Evolutionary conservation across 2,888 invertebrate genomes (phyloP).

Genomic region (Hirtodrosophila histrioides): DNA sequence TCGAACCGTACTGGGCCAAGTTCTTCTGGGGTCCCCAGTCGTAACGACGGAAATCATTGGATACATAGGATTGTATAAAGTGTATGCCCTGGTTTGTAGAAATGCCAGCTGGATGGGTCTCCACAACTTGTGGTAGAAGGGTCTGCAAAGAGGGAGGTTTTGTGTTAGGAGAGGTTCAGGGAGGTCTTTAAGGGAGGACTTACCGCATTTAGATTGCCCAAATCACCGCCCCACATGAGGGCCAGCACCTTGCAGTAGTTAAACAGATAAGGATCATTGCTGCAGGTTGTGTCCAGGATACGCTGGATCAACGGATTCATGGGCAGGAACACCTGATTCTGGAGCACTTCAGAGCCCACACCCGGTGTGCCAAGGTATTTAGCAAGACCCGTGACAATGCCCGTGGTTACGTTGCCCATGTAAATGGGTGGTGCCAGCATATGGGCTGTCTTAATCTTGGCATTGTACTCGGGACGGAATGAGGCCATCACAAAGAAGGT

Average conservation of each 20-base stretch:
- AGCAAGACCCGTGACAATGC: conserved; percentile 83
- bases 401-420: conserved; percentile 86
- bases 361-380: conserved; percentile 74
- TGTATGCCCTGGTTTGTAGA: conserved; percentile 79
- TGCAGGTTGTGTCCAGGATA: conserved; percentile 68
- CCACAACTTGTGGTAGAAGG: conserved; percentile 67
- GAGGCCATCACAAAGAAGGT: conserved; percentile 85
- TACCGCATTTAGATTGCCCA: conserved; percentile 73
- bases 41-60: conserved; percentile 69
- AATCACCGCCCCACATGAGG: conserved; percentile 67
- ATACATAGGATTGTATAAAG: conserved; percentile 65
- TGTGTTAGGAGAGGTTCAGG: not conserved
- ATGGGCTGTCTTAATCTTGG: conserved; percentile 84
- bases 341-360: conserved; percentile 50
- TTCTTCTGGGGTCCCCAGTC: conserved; percentile 73
- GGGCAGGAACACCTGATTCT: conserved; percentile 86
- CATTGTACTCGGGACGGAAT: conserved; percentile 84
- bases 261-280: conserved; percentile 56
- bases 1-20: conserved; percentile 51
- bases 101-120: conserved; percentile 81
- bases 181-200: not conserved
- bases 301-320: conserved; percentile 69
- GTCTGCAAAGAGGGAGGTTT: conserved; percentile 46
- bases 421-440: conserved; percentile 88
- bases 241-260: conserved; percentile 68